phyloP scores from a whole-genome alignment of 2,888 invertebrate genomes.

The Enoplolaimus lenunculus region DNA sequence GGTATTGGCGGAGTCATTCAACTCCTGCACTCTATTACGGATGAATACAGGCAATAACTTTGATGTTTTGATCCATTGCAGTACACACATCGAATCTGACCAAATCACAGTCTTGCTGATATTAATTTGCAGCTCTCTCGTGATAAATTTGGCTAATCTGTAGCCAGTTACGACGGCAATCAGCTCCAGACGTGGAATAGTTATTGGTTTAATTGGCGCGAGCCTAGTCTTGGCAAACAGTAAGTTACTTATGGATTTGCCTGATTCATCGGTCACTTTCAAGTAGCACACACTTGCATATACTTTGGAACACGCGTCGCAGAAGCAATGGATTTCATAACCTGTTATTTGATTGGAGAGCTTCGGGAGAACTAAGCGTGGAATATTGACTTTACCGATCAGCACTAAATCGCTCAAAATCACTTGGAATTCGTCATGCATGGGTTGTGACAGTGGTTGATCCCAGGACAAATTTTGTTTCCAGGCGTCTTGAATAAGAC shows the following conservation, averaged over 20 bases:
- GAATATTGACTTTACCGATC: neutral
- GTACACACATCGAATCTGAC: conserved; percentile 1
- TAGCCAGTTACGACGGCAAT: conserved; percentile 20
- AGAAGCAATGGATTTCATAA: conserved; percentile 18
- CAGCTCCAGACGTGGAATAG: conserved; percentile 23
- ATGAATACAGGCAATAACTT: neutral
- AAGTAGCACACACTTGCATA: conserved; percentile 16
- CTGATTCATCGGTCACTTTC: neutral
- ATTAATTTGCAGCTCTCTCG: neutral
- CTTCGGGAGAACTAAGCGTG: neutral
- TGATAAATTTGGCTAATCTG: neutral
- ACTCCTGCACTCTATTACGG: neutral
- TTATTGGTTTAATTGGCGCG: conserved; percentile 13
- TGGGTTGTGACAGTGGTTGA: conserved; percentile 7
- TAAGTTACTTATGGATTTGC: neutral
- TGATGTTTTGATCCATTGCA: neutral
- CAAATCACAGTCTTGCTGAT: neutral
- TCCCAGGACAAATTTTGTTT: conserved; percentile 12
- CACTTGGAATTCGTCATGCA: neutral
- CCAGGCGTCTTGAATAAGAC: conserved; percentile 19
- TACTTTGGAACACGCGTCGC: conserved; percentile 22
- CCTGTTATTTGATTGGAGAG: neutral
- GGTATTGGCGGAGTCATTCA: neutral
- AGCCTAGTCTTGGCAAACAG: conserved; percentile 21
- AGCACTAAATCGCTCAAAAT: neutral